Percentiles rank a stretch among this genome's conserved stretches.
Evolutionary conservation across 2,113 vertebrate genomes (phyloP).

Genomic region (Phyllostomus hastatus): DNA sequence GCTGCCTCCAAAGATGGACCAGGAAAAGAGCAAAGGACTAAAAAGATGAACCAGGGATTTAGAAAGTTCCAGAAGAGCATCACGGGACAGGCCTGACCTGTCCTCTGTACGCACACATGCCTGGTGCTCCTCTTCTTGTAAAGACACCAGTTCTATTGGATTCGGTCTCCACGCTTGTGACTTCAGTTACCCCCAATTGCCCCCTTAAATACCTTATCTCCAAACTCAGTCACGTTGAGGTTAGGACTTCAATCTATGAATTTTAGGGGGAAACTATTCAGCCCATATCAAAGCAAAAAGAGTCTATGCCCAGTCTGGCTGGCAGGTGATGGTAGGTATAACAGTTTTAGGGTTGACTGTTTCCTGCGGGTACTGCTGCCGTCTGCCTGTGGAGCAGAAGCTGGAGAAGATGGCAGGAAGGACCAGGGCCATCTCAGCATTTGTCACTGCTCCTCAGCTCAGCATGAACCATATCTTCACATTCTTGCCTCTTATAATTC

Average conservation of each 20-base stretch:
- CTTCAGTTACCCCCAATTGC: background rate
- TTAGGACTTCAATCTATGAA: background rate
- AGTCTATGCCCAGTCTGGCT: background rate
- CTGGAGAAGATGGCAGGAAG: background rate
- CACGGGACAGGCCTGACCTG: rapidly evolving
- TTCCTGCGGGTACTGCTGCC: background rate
- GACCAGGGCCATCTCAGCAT: background rate
- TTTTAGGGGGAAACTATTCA: background rate
- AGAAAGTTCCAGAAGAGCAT: background rate
- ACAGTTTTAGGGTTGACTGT: background rate
- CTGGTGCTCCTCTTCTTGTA: background rate
- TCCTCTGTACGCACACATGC: background rate
- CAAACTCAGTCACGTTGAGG: background rate
- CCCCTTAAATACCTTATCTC: background rate
- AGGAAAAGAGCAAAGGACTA: background rate
- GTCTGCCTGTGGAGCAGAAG: background rate
- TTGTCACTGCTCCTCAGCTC: background rate
- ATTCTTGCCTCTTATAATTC: background rate
- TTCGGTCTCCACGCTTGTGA: background rate
- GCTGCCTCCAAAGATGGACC: background rate
- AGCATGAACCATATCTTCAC: background rate
- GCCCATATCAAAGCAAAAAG: background rate
- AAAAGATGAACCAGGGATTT: background rate
- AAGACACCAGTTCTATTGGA: background rate
- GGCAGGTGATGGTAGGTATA: background rate